A percentile compares a stretch with the other conserved stretches of the same genome.
Conservation (phyloP, 2,888 invertebrate genomes). For the Aricia artaxerxes region DNA sequence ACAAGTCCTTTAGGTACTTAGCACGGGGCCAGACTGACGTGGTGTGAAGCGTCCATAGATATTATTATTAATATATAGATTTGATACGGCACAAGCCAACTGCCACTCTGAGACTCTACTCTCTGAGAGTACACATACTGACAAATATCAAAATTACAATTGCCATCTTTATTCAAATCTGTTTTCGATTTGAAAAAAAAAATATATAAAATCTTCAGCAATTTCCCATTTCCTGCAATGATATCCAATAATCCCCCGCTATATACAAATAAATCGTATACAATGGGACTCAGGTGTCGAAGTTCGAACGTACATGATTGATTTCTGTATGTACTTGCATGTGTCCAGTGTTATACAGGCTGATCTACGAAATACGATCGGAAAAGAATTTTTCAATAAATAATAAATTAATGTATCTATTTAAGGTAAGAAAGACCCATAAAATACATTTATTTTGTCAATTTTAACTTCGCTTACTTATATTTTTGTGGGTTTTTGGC, state of each 20-base stretch:
- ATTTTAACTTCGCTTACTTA: neutral
- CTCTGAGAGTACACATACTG: too few relatives aligned
- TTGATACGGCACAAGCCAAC: too few relatives aligned
- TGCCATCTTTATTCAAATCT: neutral
- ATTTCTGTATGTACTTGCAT: conserved; percentile 56
- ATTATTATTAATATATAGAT: too few relatives aligned
- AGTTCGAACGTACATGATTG: conserved; percentile 67
- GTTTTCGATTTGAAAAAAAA: neutral
- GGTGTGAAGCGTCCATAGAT: too few relatives aligned
- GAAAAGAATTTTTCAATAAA: neutral
- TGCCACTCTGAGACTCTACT: too few relatives aligned
- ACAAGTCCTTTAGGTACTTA: too few relatives aligned
- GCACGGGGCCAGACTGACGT: too few relatives aligned
- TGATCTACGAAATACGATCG: neutral
- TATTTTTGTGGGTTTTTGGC: neutral
- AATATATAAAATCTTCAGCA: neutral
- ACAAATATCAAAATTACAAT: too few relatives aligned
- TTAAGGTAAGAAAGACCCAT: too few relatives aligned
- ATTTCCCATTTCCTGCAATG: neutral
- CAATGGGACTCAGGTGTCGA: conserved; percentile 60
- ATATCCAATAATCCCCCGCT: neutral
- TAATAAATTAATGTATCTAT: too few relatives aligned
- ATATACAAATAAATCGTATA: conserved; percentile 18
- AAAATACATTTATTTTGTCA: neutral
- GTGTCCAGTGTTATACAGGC: conserved; percentile 46